Base-by-base conservation (phyloP, 2,113 vertebrate species). In the Microcebus griseorufus region DNA sequence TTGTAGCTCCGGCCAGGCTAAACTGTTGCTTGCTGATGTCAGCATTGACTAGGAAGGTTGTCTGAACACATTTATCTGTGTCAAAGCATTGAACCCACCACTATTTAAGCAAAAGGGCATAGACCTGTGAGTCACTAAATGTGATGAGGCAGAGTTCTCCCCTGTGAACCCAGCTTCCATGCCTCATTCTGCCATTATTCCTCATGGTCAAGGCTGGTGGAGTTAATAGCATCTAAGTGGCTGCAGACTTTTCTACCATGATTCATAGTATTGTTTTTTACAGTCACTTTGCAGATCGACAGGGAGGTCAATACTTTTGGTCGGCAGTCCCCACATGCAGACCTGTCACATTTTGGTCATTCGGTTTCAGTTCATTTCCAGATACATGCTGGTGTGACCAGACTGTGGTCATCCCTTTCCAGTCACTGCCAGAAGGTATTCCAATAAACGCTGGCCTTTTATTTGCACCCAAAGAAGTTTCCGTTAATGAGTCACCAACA, bases 261-360 rank as follows among this genome's bases (percentile, higher is more conserved):
- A 93, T 73, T 96, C 67, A 78, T 32, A 48, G 22, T 13, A 39
- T 72, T 70, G 34, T 97, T 88, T 96, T 91, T 86, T 80, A 72
- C 3, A 84, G 79, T 75, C 58, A 67, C 65, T 92, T 89, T 92
- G 53, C 7, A 93, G 51, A 94, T 64, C 6, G 69, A 48, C 37
- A 42, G 22, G 25, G 9, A 37, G 27, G 25, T 45, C 73, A 76
- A 48, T 76, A 48, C 16, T 76, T 76, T 67, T 62, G 45, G 39
- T 75, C 29, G 11, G 32, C 18, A 53, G 20, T 70, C 45, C 58
- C 58, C 53, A 95, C 25, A 25, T 20, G 86, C 25, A 93, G 67
- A 88, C 25, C 7, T 29, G 22, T 20, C 22, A 75, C 23, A 9
- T 39, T 65, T 89, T 48, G 13, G 29, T 87, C 34, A 65, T 69